Conservation (phyloP, 2,888 invertebrate genomes). For the Antheraea yamamai region DNA sequence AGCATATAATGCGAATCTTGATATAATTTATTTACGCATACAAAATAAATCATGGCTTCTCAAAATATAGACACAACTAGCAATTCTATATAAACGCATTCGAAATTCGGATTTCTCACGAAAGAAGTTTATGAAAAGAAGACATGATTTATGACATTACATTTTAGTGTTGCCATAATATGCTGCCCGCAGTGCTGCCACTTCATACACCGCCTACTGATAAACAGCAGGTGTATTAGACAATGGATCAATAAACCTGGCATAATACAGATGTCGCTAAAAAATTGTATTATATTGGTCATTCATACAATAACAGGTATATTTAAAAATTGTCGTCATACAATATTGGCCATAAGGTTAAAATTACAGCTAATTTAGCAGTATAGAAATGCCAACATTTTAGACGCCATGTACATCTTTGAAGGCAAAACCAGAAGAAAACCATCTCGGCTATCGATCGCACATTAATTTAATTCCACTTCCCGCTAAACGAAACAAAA, state of each 20-base stretch:
- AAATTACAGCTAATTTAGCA: too few relatives aligned
- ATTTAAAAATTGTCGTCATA: too few relatives aligned
- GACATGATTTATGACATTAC: conserved; percentile 3
- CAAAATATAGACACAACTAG: conserved; percentile 5
- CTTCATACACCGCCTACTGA: background rate
- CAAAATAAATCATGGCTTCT: conserved; percentile 1
- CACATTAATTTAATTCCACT: too few relatives aligned
- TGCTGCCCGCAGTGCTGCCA: background rate
- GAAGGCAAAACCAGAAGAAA: too few relatives aligned
- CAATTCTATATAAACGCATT: background rate
- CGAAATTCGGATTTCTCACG: conserved; percentile 4
- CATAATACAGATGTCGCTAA: background rate
- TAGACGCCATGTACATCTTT: too few relatives aligned
- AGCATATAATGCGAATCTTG: background rate
- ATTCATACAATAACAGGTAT: too few relatives aligned
- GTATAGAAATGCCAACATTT: too few relatives aligned
- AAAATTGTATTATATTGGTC: too few relatives aligned
- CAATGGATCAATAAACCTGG: background rate
- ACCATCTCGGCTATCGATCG: too few relatives aligned
- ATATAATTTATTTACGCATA: conserved; percentile 7
- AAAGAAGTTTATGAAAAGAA: conserved; percentile 11
- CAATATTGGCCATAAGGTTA: too few relatives aligned
- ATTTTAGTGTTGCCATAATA: background rate
- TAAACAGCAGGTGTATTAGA: background rate
- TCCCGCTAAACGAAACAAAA: too few relatives aligned